A percentile compares a stretch with the other conserved stretches of the same genome.
These are phyloP conservation scores for Pelecanoides urinatrix DNA, from an alignment of 2,113 vertebrate species.

Conservation along the genomic window DNA sequence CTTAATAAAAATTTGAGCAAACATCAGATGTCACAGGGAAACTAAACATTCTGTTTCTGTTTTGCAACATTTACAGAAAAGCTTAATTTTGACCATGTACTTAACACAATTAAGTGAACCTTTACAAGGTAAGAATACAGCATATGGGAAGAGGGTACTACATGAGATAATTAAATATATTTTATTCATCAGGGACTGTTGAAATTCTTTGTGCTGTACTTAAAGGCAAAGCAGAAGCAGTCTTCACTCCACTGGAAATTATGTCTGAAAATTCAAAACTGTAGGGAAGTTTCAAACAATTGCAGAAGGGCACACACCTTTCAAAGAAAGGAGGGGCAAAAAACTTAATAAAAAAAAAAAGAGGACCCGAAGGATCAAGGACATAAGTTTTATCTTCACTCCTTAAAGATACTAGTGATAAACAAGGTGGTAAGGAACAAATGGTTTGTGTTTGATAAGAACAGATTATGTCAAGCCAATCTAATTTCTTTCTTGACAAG, in stretches of 20 bases:
- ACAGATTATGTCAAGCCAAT: background rate
- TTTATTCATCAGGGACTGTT: background rate
- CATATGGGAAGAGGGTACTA: background rate
- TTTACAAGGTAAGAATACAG: background rate
- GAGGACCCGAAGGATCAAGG: background rate
- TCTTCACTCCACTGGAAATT: background rate
- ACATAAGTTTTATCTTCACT: background rate
- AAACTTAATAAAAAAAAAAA: too few relatives aligned
- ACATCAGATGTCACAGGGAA: background rate
- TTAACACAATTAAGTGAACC: background rate
- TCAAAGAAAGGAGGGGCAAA: background rate
- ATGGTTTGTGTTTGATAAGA: background rate
- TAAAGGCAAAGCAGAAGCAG: background rate
- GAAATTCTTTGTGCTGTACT: background rate
- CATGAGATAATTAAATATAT: background rate
- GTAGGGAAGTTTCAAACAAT: background rate
- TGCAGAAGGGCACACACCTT: background rate
- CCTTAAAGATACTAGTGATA: background rate
- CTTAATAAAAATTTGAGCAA: background rate
- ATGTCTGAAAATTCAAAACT: background rate
- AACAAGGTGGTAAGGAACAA: background rate
- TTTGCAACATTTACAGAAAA: background rate
- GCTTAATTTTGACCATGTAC: background rate
- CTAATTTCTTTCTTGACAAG: background rate
- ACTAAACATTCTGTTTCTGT: background rate